Base-by-base conservation (phyloP, 2,113 vertebrate genomes). In the Chaenocephalus aceratus region DNA sequence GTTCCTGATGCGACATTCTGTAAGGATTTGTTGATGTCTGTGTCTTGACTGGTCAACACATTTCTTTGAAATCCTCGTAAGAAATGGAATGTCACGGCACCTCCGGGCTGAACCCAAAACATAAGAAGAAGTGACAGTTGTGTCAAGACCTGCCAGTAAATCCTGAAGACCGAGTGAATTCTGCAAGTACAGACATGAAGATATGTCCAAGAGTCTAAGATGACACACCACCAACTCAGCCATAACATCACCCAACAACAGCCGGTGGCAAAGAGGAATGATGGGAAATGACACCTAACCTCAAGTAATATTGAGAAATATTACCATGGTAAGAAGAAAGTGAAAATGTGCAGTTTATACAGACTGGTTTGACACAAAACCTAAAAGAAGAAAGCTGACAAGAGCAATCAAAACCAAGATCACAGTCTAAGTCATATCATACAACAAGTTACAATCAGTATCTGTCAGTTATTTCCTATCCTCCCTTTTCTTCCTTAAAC, bases 111-210 rank as follows among this genome's bases (percentile, higher is more conserved):
- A 82, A 83, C 70, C 16, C 58, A 59, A 77, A 72, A 59, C n/a
- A 71, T 52, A 52, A 78, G 18, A 56, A 79, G 41, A 71, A 60
- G 48, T 70, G 71, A 80, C 69, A 81, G 77, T 44, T 80, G 36
- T 71, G 58, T 51, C 49, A 44, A 74, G 67, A 74, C 69, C 46
- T 63, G 67, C 45, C 15, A 8, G 68, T 69, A 65, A 78, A 64
- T 63, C 18, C 66, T 48, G 18, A 62, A 53, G 26, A 34, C 59
- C 56, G 9, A 7, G 45, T 77, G 54, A 44, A 16, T 76, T 59
- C 23, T 83, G 77, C 87, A 51, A 75, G 80, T 65, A n/a, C 49
- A 10, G 66, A 75, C 84, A 18, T 41, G 91, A 26, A 62, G n/a
- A 80, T 48, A 48, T 77, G 67, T 72, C 59, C n/a, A 36, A 68